Evolutionary conservation across 2,888 invertebrate genomes (phyloP), one percentile per base, ranked within the genome.

Genomic region (Limnephilus marmoratus): DNA sequence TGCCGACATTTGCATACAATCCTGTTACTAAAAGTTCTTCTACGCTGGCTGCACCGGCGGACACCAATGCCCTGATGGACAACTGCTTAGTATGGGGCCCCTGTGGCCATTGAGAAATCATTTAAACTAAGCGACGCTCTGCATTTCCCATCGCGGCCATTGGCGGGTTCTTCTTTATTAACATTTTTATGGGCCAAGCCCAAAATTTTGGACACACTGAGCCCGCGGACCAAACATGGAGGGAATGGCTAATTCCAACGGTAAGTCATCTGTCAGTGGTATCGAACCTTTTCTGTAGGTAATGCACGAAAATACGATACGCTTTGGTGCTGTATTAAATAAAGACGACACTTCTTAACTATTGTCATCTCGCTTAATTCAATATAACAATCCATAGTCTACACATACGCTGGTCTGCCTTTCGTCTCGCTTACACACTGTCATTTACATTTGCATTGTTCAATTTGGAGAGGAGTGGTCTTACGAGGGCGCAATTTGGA

Each of bases 171-270:
- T 94, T 93, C 90, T 90, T 93, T 92, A 91, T 91, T 91, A 41
- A 90, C 90, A 90, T 90, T 93, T 93, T 89, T 93, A 92, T 93
- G 92, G 91, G 92, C 93, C 94, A 94, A 93, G 93, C 94, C 91
- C 93, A 93, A 92, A 91, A 86, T 85, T 91, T 92, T 91, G 93
- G 93, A 92, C 83, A 93, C 93, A 93, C 94, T 92, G 94, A 90
- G 49, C 91, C 92, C 90, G 53, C 91, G 31, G 91, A 29, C 88
- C 91, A 91, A 68, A 92, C 91, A 86, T 83, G 92, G 49, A 85
- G 85, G 81, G 88, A 92, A 92, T 93, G 94, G 41, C 91, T 92
- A 92, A 94, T 93, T 93, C 93, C 91, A 94, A 93, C 94, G 94
- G 94, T 94, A 94, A 89, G 86, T 91, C 89, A 81, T 82, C 85